Evolutionary conservation across 2,797 vertebrate genomes (phyloP).

Genomic region (Argya squamiceps): DNA sequence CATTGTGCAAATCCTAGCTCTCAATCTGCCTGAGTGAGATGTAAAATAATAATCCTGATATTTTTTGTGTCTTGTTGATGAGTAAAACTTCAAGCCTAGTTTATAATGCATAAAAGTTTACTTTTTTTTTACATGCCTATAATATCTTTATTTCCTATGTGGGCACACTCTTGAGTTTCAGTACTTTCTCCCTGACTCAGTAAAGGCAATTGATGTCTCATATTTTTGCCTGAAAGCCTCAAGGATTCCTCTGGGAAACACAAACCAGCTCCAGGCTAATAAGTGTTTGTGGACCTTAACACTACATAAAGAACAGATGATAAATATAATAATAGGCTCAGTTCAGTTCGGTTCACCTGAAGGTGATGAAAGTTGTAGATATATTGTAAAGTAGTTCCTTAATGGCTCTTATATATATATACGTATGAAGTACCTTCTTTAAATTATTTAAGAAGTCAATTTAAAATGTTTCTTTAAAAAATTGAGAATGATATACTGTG

Average conservation of each 20-base stretch:
- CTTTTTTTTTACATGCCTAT: neutral
- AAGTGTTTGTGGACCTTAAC: neutral
- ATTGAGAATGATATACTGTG: neutral
- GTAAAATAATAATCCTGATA: neutral
- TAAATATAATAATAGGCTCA: neutral
- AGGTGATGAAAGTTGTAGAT: neutral
- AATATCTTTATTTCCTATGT: neutral
- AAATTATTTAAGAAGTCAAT: conserved; percentile 50
- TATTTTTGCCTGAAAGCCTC: neutral
- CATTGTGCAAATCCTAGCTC: neutral
- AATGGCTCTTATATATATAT: neutral
- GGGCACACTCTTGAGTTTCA: neutral
- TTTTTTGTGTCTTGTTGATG: neutral
- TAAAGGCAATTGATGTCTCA: neutral
- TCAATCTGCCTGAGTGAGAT: neutral
- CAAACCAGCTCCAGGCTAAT: neutral
- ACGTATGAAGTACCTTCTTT: neutral
- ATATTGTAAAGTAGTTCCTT: neutral
- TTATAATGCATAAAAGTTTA: neutral
- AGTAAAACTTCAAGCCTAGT: neutral
- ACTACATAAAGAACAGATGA: neutral
- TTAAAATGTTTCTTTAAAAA: neutral
- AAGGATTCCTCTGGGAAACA: neutral
- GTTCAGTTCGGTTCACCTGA: neutral
- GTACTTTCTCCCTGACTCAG: neutral